phyloP scores from a whole-genome alignment of 2,888 invertebrate species.

The Desoria tigrina region DNA sequence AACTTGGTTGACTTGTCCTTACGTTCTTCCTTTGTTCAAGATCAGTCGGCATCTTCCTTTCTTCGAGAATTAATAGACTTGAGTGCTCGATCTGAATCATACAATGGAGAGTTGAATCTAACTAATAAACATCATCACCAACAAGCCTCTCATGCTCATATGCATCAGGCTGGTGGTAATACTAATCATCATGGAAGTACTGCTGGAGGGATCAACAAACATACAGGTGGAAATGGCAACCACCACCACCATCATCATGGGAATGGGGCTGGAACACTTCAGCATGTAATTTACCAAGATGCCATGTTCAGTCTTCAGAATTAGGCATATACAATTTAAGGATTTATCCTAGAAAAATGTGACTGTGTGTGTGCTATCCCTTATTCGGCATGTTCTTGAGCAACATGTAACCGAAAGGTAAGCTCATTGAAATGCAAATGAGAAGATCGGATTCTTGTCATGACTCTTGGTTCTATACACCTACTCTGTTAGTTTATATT shows the following conservation, averaged over 20 bases:
- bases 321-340: neutral
- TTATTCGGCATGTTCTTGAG: no score
- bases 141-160: conserved; percentile 17
- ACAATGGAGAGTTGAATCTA: conserved; percentile 49
- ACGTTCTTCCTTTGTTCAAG: conserved; percentile 48
- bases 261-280: conserved; percentile 25
- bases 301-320: conserved; percentile 46
- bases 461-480: neutral
- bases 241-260: conserved; percentile 25
- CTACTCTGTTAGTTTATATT: neutral
- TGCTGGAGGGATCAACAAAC: neutral
- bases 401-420: neutral
- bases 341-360: neutral
- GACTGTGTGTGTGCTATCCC: no score
- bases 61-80: conserved; percentile 50
- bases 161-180: conserved; percentile 2
- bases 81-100: conserved; percentile 46
- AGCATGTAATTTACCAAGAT: conserved; percentile 48
- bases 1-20: conserved; percentile 48
- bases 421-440: conserved; percentile 11
- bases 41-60: conserved; percentile 49
- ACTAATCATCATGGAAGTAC: conserved; percentile 14
- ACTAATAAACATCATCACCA: conserved; percentile 41
- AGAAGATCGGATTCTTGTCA: conserved; percentile 4
- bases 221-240: conserved; percentile 11